Evolutionary conservation across 2,113 vertebrate species (phyloP).

Genomic region (Nycticorax nycticorax): DNA sequence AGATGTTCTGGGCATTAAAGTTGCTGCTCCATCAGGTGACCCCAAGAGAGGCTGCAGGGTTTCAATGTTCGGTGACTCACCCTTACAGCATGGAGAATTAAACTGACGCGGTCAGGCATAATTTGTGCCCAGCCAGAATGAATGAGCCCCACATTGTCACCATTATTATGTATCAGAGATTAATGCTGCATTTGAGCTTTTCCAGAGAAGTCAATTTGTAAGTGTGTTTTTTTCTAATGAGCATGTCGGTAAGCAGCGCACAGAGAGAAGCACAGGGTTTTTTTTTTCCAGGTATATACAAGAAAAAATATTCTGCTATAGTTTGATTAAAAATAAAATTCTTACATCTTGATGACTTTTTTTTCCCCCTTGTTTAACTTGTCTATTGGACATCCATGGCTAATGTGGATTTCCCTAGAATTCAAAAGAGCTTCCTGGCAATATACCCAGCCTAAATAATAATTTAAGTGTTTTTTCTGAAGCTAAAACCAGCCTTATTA

Average conservation of each 20-base stretch:
- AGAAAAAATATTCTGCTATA: neutral
- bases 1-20: neutral
- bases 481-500: neutral
- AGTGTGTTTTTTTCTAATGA: neutral
- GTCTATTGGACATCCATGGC: neutral
- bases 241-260: neutral
- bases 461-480: neutral
- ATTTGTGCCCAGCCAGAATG: neutral
- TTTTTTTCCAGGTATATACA: neutral
- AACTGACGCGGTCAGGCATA: neutral
- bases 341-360: neutral
- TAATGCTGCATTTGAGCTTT: neutral
- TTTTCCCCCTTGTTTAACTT: neutral
- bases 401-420: neutral
- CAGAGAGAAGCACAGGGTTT: neutral
- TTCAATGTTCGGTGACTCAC: neutral
- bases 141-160: neutral
- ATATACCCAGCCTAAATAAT: neutral
- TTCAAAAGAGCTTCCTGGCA: neutral
- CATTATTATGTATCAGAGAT: neutral
- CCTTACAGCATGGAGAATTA: neutral
- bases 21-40: neutral
- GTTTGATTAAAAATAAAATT: neutral
- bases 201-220: neutral
- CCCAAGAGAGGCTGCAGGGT: neutral